Evolutionary conservation across 2,797 vertebrate species (phyloP).

Genomic region (Smutsia gigantea): DNA sequence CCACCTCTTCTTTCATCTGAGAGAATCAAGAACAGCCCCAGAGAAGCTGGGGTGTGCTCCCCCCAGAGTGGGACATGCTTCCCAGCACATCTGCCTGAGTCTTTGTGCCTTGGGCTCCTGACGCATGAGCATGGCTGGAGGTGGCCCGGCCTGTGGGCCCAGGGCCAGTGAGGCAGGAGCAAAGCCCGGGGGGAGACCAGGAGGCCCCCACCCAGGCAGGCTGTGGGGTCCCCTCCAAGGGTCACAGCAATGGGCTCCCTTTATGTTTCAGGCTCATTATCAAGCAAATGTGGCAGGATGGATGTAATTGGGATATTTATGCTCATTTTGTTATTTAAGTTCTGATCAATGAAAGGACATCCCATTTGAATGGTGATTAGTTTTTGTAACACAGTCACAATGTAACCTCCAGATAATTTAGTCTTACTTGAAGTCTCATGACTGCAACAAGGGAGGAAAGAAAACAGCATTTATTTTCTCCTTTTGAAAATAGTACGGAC

Average conservation of each 20-base stretch:
- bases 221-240: neutral
- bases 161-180: neutral
- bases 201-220: neutral
- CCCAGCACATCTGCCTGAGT: too few species aligned
- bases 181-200: neutral
- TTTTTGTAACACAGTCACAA: neutral
- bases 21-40: fast-evolving
- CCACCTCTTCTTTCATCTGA: neutral
- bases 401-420: neutral
- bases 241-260: fast-evolving
- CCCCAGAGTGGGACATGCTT: too few species aligned
- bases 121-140: too few species aligned
- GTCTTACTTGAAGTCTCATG: neutral
- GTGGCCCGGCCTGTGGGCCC: neutral
- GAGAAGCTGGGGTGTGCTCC: fast-evolving
- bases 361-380: fast-evolving
- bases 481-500: neutral
- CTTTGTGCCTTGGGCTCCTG: neutral
- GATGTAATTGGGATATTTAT: fast-evolving
- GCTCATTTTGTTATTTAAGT: neutral
- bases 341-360: neutral
- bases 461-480: neutral
- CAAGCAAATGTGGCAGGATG: neutral
- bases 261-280: neutral
- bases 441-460: neutral